These are phyloP conservation scores for Sylvilagus bachmani DNA, from an alignment of 2,113 vertebrate genomes.

Conservation along the genomic window DNA sequence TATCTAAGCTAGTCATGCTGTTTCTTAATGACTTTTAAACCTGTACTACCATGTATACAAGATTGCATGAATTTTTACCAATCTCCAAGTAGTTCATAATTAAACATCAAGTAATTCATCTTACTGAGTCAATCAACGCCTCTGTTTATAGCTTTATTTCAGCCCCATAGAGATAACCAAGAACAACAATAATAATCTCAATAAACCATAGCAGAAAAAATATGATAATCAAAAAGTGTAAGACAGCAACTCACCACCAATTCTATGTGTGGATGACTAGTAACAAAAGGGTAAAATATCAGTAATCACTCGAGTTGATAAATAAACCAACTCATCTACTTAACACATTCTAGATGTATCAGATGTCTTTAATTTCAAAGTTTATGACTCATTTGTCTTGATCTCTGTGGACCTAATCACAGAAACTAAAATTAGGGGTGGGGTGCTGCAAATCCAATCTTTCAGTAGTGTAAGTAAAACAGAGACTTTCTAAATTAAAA, in stretches of 20 bases:
- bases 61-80: constrained; percentile 74
- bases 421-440: constrained; percentile 5
- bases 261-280: background rate
- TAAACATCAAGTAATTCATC: constrained; percentile 76
- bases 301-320: constrained; percentile 43
- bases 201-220: constrained; percentile 1
- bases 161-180: constrained; percentile 20
- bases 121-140: constrained; percentile 46
- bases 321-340: constrained; percentile 59
- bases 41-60: constrained; percentile 70
- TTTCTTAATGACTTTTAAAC: constrained; percentile 84
- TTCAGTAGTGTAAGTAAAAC: constrained; percentile 19
- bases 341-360: constrained; percentile 58
- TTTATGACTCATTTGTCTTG: constrained; percentile 65
- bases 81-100: constrained; percentile 80
- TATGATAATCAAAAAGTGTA: constrained; percentile 24
- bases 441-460: constrained; percentile 38
- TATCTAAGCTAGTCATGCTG: constrained; percentile 79
- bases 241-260: background rate
- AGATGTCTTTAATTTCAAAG: constrained; percentile 30
- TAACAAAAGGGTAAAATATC: constrained; percentile 35
- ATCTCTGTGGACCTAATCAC: constrained; percentile 50
- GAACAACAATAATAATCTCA: background rate
- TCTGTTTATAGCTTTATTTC: constrained; percentile 67
- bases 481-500: constrained; percentile 37